Base-by-base conservation (phyloP, 2,113 vertebrate genomes). In the Anser cygnoides region DNA sequence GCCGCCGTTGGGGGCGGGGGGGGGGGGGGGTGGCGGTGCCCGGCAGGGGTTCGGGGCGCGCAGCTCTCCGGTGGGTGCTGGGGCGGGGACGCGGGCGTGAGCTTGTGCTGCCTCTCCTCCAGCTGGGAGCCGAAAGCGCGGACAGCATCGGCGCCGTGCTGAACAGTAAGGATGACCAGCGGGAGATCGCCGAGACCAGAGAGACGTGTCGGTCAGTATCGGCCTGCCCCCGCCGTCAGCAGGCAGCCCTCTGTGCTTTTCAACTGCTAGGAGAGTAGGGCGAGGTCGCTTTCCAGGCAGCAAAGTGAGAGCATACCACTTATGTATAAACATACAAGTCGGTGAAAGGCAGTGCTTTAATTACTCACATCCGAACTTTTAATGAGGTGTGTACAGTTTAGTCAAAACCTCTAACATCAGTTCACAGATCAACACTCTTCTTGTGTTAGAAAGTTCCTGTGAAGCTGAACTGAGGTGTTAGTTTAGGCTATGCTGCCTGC, bases 61-160 rank as follows among this genome's bases (percentile, higher is more conserved):
- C 43, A 44, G 16, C 43, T 17, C 16, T 44, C 43, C 43, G 43
- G 43, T 7, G 43, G 43, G 43, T 44, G 43, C 16, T 44, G 43
- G 17, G 46, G 16, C 2, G 5, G 14, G 1, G 11, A n/a, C 31
- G 5, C 37, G 3, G 35, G 13, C 78, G 14, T 80, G 22, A 52
- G 5, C 17, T 1, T 13, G 17, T 59, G 68, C 83, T 84, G 37
- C 9, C 58, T 22, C 35, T 41, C 77, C 67, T 78, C 28, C 94
- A 99, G 99, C n/a, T 99, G 73, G 99, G 99, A 92, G 99, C 99
- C 16, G 99, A 99, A 82, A 99, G 98, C 86, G 99, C 99, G 0
- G 99, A 99, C 94, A 99, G 99, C 37, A 99, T 99, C 31, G 99
- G 99, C 16, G 99, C 99, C 18, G 98, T 99, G 73, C 97, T 99